Base-by-base conservation (phyloP, 64 coral and sea anemone species). In the Montipora foliosa region DNA sequence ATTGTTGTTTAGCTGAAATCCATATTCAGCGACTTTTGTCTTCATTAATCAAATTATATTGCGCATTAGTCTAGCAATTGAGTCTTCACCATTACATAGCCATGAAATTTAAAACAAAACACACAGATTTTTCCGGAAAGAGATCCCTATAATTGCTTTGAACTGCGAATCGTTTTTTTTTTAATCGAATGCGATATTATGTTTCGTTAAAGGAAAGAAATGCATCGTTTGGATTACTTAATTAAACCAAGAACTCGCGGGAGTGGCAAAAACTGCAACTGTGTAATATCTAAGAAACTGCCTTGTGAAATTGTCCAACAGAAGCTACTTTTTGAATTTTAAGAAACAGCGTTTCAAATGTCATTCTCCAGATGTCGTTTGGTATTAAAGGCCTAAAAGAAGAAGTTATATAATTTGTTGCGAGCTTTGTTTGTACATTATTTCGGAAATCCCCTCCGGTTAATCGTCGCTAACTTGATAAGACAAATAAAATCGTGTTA, bases 11-110 rank as follows among this genome's bases (percentile, higher is more conserved):
- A 64, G 82, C 22, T 66, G 9, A 47, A n/a, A 66, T 21, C 71
- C 82, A 47, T 49, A 86, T 72, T 86, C 13, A 68, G 66, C 62
- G 66, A 86, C 46, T 71, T 86, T 71, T 45, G 13, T 70, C 24
- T 72, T 29, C 82, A 86, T 86, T 86, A 86, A 86, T 86, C 66
- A 72, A 70, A 86, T 86, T 86, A 71, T 71, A 49, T 49, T 86
- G 64, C 82, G 66, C 66, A 86, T 71, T 86, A 86, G 82, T 21
- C 16, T 19, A 11, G 62, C 82, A 86, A 86, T 72, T 71, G 66
- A 86, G 82, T 50, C 46, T 72, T 20, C 44, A n/a, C 17, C 8
- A 71, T 51, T 86, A 86, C 44, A 21, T 72, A 71, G 66, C 19
- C 45, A 86, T 86, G 46, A 86, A 72, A 86, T 72, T 86, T 49